Evolutionary conservation across 2,113 vertebrate species (phyloP), one percentile per base, ranked within the genome.

Genomic region (Paracyprichromis sp.): DNA sequence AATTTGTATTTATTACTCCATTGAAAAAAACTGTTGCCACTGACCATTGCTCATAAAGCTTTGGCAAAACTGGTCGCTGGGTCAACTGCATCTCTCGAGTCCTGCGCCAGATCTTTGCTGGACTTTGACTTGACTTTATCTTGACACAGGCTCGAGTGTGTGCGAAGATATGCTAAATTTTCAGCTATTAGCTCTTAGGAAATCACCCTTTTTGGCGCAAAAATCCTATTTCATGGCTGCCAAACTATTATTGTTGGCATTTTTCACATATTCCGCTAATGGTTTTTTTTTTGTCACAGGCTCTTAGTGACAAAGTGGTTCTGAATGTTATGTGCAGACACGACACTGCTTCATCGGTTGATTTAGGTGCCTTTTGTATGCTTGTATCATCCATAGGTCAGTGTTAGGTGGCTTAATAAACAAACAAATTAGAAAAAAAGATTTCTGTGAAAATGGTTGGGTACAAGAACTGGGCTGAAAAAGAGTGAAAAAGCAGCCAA

Each of bases 201-300:
- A 29, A 57, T 57, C 24, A 57, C 56, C 56, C 8, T 40, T 69
- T 40, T 66, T 66, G 36, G 36, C 21, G 63, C 3, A 14, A 69
- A 40, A 14, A 69, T 40, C 19, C 3, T 40, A 40, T 69, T 69
- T 69, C 63, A 14, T 69, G 34, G 11, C 36, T 40, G 19, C 1
- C 34, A 69, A 40, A 40, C 34, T 40, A 40, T 1, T 69, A 21
- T 40, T 69, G 1, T 69, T 69, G 10, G 1, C 7, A 69, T 69
- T 69, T 38, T 69, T 69, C 11, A 40, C 8, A 69, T 21, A 38
- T 69, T 9, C 19, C 21, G 4, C 63, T 38, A 38, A n/a, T 66
- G 7, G 0, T 2, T 6, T 0, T 13, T 69, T 13, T 13, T 40
- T 69, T 69, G 19, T 5, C 19, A 21, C 63, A 38, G 11, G 36